phyloP scores from a whole-genome alignment of 2,888 invertebrate genomes.

The Phortica okadai region DNA sequence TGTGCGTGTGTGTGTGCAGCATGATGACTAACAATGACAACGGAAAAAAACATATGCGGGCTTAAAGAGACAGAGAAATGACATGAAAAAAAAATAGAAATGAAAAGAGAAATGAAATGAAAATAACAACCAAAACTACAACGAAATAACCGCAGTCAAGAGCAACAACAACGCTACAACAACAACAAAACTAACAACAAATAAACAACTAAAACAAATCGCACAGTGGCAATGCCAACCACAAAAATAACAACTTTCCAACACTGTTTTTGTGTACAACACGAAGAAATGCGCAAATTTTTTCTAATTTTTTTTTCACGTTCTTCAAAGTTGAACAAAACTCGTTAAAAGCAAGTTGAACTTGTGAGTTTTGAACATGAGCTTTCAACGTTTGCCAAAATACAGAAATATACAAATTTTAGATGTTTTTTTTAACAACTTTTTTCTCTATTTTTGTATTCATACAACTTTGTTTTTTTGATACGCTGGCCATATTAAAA shows the following conservation, averaged over 20 bases:
- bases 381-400: too few species aligned
- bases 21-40: not conserved
- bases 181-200: not conserved
- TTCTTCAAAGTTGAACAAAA: not conserved
- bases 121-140: slow-evolving; percentile 4
- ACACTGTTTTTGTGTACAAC: not conserved
- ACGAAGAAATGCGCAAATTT: not conserved
- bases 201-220: not conserved
- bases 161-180: slow-evolving; percentile 7
- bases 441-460: too few species aligned
- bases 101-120: not conserved
- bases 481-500: too few species aligned
- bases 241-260: slow-evolving; percentile 1
- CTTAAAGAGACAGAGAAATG: not conserved
- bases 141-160: not conserved
- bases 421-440: too few species aligned
- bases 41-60: not conserved
- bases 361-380: too few species aligned
- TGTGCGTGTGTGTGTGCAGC: not conserved
- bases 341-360: not conserved
- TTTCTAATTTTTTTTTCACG: not conserved
- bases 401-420: too few species aligned
- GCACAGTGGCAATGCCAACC: not conserved
- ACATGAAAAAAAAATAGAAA: not conserved
- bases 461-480: too few species aligned